Base-by-base conservation (phyloP, 2,797 vertebrate species). In the Xiphophorus birchmanni region DNA sequence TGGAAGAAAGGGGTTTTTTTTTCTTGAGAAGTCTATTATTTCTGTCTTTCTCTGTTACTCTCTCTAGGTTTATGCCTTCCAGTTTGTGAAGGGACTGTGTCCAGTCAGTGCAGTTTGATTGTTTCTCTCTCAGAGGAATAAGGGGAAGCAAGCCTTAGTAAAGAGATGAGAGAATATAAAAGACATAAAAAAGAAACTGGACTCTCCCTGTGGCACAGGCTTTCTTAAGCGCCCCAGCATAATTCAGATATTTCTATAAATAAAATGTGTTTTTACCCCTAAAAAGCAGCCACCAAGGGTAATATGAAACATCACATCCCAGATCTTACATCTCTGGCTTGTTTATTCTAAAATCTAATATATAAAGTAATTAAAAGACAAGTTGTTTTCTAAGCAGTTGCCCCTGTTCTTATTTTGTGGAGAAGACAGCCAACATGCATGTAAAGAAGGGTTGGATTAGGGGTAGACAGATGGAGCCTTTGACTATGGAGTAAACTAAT, bases 41-140 rank as follows among this genome's bases (percentile, higher is more conserved):
- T 91, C 86, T 78, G 86, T 90, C 83, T 86, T 82, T 90, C 77
- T 91, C 82, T 86, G 58, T 84, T 89, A 71, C 78, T 88, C 92
- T 90, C 90, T 92, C 88, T 86, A 89, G 90, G 86, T 85, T 94
- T 90, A 83, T 87, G 75, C 76, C 76, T 67, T 89, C 76, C 79
- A 84, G 84, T 88, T 90, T 88, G 83, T 82, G 89, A 81, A 90
- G 91, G 90, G 88, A 95, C 88, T 84, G 71, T 91, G 92, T 94
- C 94, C 93, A 92, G 87, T 95, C 93, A 87, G 80, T 76, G 74
- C 77, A 82, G 90, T 94, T 94, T 95, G 93, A 95, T 95, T 89
- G 80, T 82, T 52, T 71, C 37, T 82, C 84, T 90, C 93, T 94
- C 94, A 78, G 75, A 90, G 90, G 89, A 87, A 84, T 88, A 89